phyloP scores from a whole-genome alignment of 1,140 invertebrate species.

The Melipona quadrifasciata region DNA sequence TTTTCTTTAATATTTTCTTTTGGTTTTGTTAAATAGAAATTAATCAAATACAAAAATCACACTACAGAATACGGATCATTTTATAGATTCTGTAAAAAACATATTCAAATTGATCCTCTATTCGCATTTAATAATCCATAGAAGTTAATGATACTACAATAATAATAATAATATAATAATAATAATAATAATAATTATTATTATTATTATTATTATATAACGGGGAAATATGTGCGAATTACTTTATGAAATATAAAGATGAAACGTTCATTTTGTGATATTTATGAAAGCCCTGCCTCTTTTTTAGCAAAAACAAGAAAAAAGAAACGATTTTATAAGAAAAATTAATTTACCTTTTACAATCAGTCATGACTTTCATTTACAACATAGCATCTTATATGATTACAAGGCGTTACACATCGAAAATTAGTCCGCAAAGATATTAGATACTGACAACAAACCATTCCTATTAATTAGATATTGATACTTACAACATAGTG shows the following conservation, averaged over 20 bases:
- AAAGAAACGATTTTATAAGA: constrained; percentile 33
- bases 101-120: constrained; percentile 58
- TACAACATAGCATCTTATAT: constrained; percentile 57
- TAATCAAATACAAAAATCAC: constrained; percentile 33
- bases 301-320: constrained; percentile 18
- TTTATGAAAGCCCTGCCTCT: constrained; percentile 45
- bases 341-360: constrained; percentile 44
- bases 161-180: constrained; percentile 24
- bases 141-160: constrained; percentile 53
- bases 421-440: constrained; percentile 64
- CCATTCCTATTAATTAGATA: constrained; percentile 62
- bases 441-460: constrained; percentile 65
- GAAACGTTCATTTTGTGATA: constrained; percentile 28
- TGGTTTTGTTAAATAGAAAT: background rate
- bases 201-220: constrained; percentile 51
- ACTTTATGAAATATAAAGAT: constrained; percentile 42
- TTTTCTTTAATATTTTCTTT: background rate
- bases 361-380: constrained; percentile 56
- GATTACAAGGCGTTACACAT: constrained; percentile 65
- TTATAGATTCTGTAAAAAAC: constrained; percentile 5
- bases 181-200: background rate
- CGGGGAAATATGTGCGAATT: constrained; percentile 55
- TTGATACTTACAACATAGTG: constrained; percentile 64
- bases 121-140: constrained; percentile 44
- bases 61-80: background rate